phyloP scores from a whole-genome alignment of 1,140 invertebrate genomes.

The Odontomachus brunneus region DNA sequence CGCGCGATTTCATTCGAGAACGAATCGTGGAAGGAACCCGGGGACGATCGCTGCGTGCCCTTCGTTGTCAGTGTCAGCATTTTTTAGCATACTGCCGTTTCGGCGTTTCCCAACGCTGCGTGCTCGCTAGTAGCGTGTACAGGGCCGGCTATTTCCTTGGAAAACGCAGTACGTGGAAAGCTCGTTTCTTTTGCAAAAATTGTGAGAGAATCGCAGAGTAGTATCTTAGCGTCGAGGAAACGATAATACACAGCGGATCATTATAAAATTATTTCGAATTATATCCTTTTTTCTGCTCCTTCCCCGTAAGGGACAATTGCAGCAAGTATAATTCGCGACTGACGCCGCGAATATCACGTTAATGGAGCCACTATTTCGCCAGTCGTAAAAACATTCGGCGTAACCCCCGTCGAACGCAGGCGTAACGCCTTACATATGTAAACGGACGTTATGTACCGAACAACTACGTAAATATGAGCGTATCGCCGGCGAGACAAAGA shows the following conservation, averaged over 20 bases:
- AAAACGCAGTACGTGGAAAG: constrained; percentile 34
- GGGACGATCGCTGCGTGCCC: constrained; percentile 53
- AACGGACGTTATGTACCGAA: constrained; percentile 1
- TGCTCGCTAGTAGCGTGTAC: constrained; percentile 49
- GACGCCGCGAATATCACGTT: neutral
- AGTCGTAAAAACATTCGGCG: neutral
- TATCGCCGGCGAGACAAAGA: constrained; percentile 42
- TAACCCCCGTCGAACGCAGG: neutral
- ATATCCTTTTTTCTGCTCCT: no score
- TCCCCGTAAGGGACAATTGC: neutral
- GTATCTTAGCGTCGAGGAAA: no score
- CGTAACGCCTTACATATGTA: constrained; percentile 9
- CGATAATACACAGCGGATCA: no score
- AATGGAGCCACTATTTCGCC: neutral
- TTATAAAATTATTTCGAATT: no score
- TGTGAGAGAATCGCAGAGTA: no score
- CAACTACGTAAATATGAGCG: constrained; percentile 30
- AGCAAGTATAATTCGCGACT: neutral
- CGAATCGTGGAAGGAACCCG: constrained; percentile 40
- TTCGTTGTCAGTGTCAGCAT: constrained; percentile 74
- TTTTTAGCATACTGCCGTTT: constrained; percentile 77
- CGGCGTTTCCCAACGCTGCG: constrained; percentile 63
- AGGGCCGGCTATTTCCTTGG: constrained; percentile 16
- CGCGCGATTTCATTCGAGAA: constrained; percentile 25
- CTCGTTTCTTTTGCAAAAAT: neutral